phyloP scores from a whole-genome alignment of 2,113 vertebrate species.

The Percina caprodes region DNA sequence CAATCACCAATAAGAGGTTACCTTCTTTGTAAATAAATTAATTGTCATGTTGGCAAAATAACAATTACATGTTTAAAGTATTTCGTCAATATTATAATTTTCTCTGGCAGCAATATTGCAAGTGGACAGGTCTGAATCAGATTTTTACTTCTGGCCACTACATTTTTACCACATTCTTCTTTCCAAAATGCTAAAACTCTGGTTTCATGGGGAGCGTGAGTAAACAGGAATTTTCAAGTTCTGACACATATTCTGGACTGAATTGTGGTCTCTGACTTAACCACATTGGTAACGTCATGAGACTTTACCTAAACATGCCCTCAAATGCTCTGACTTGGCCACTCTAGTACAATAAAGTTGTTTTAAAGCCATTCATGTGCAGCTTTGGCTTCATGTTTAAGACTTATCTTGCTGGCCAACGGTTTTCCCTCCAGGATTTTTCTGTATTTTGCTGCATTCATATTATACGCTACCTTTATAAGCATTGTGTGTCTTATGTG shows the following conservation, averaged over 20 bases:
- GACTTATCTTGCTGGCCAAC: background rate
- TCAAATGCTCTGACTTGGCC: background rate
- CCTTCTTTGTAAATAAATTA: background rate
- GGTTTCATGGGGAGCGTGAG: background rate
- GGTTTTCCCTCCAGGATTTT: background rate
- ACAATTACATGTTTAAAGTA: background rate
- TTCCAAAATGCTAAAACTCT: background rate
- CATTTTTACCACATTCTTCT: background rate
- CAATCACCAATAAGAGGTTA: background rate
- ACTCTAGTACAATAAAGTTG: background rate
- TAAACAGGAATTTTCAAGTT: background rate
- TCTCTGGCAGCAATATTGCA: background rate
- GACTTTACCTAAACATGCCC: background rate
- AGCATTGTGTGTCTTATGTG: background rate
- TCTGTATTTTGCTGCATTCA: background rate
- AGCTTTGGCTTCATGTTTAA: background rate
- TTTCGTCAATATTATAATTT: background rate
- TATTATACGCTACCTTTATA: background rate
- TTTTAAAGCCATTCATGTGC: background rate
- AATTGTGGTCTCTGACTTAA: background rate
- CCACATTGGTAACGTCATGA: too few species aligned
- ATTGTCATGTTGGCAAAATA: background rate
- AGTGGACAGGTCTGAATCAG: background rate
- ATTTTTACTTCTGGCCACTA: background rate
- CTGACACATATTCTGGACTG: background rate